Evolutionary conservation across 2,113 vertebrate species (phyloP).

Genomic region (Caloenas nicobarica): DNA sequence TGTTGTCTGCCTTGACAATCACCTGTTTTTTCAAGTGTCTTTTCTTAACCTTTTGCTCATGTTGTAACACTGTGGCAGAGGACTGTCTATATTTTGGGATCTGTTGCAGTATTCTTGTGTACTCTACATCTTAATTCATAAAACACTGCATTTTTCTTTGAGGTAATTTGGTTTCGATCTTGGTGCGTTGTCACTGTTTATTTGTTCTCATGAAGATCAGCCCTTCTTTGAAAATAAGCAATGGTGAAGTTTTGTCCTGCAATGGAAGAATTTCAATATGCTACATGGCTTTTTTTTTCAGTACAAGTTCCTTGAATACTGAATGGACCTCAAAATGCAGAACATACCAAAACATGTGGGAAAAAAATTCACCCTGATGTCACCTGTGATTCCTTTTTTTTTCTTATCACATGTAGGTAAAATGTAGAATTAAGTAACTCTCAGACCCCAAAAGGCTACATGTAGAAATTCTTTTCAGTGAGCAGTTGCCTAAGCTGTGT

Average conservation of each 20-base stretch:
- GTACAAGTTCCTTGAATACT: not conserved
- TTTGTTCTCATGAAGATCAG: not conserved
- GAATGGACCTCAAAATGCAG: not conserved
- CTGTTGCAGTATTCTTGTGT: not conserved
- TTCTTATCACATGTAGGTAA: not conserved
- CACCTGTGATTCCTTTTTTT: not conserved
- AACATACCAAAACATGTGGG: not conserved
- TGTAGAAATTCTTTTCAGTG: not conserved
- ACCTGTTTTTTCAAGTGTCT: not conserved
- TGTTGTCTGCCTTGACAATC: not conserved
- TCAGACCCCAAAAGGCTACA: not conserved
- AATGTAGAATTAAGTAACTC: not conserved
- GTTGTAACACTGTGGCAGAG: not conserved
- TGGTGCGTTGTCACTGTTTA: not conserved
- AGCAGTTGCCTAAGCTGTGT: not conserved
- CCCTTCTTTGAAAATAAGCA: not conserved
- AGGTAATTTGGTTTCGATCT: not conserved
- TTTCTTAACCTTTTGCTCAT: not conserved
- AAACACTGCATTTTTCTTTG: conserved; percentile 1
- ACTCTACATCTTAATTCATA: not conserved
- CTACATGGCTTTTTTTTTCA: not conserved
- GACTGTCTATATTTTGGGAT: not conserved
- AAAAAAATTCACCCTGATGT: not conserved
- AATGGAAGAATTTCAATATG: not conserved
- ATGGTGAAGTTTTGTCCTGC: not conserved